Conservation (phyloP, 2,888 invertebrate genomes). For the Scaptomyza flava region DNA sequence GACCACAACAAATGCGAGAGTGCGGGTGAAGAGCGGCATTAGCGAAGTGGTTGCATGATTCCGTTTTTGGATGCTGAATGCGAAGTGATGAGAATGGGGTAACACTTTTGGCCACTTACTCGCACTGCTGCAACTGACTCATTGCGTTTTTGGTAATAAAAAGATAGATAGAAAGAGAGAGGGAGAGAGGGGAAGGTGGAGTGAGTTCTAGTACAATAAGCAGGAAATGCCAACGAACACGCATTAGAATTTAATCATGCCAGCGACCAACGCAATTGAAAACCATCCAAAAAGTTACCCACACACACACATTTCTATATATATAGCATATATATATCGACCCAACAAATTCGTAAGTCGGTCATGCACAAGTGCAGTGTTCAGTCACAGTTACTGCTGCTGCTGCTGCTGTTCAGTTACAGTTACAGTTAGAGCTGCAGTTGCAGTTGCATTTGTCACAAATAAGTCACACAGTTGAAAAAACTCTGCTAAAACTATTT, state of each 20-base stretch:
- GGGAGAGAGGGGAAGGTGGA: neutral
- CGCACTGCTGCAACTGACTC: slow-evolving; percentile 62
- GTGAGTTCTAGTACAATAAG: neutral
- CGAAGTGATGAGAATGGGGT: neutral
- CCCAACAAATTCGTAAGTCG: slow-evolving; percentile 38
- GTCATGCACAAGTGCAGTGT: slow-evolving; percentile 40
- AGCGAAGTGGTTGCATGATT: slow-evolving; percentile 40
- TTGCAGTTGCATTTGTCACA: slow-evolving; percentile 21
- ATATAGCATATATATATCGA: slow-evolving; percentile 41
- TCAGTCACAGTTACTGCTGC: slow-evolving; percentile 17
- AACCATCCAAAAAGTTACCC: slow-evolving; percentile 22
- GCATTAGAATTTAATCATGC: slow-evolving; percentile 74
- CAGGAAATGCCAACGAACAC: slow-evolving; percentile 20
- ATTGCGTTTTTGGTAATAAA: slow-evolving; percentile 46
- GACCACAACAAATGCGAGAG: slow-evolving; percentile 63
- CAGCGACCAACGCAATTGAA: slow-evolving; percentile 49
- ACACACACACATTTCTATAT: neutral
- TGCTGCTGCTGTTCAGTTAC: slow-evolving; percentile 1
- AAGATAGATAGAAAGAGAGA: neutral
- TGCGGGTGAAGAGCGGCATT: slow-evolving; percentile 38
- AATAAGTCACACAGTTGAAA: slow-evolving; percentile 8
- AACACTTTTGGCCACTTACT: slow-evolving; percentile 32
- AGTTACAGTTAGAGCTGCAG: slow-evolving; percentile 10
- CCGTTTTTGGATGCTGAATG: slow-evolving; percentile 7
- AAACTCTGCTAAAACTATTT: neutral